Evolutionary conservation across 2,888 invertebrate species (phyloP), one percentile per base, ranked within the genome.

Genomic region (Megastigmus dorsalis): DNA sequence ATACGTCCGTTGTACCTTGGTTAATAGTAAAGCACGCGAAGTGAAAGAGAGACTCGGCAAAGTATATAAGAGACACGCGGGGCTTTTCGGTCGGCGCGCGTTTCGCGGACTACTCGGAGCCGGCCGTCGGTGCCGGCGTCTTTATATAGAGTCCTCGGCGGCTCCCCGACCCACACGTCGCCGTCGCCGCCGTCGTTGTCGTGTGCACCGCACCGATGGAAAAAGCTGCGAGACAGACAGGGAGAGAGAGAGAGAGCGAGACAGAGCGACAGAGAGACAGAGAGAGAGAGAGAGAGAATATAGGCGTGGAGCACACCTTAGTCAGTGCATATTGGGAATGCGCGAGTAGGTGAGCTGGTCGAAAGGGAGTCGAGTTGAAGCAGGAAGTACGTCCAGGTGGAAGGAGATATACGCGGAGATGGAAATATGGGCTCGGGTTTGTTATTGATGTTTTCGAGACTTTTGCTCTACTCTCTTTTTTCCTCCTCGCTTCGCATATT

Each of bases 101-200:
- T 55, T 43, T 60, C 76, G 82, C 81, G 79, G 75, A 82, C 82
- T 78, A 82, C 82, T 82, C 79, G 80, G 77, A 77, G 68, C 79
- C 79, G 77, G 76, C 43, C 82, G 30, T 23, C 33, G 55, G 30
- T 38, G 48, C 65, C 77, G 77, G 74, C 66, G 74, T 77, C 77
- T 77, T 77, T 77, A 77, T 77, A 77, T 77, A 77, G 76, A 76
- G 65, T 33, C 36, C n/a, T 28, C 20, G 28, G 72, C 76, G 15
- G 52, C 71, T 18, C 26, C 26, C 38, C 60, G 74, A 55, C 75
- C 77, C 75, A 72, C 74, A 75, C 76, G 75, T 55, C 72, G 66
- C 65, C 41, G 41, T 10, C 26, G 33, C 30, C 48, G 50, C 10
- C 48, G n/a, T 4, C 57, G 70, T 41, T 43, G 59, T 65, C 69